phyloP scores from a whole-genome alignment of 2,113 vertebrate species.

The Kryptolebias marmoratus region DNA sequence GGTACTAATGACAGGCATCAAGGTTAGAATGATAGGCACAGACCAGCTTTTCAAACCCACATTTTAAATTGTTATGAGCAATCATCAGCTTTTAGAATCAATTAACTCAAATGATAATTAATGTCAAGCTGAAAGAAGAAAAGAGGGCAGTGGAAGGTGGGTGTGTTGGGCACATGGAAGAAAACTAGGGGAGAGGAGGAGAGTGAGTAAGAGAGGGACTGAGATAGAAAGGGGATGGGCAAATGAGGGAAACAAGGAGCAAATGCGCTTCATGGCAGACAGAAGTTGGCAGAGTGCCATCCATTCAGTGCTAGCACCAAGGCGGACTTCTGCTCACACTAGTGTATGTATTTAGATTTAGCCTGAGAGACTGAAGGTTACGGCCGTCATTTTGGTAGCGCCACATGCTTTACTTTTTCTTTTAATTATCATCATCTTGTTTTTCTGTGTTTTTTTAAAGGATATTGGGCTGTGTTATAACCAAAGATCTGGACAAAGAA shows the following conservation, averaged over 20 bases:
- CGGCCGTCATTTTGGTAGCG: slow-evolving; percentile 31
- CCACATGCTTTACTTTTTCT: slow-evolving; percentile 19
- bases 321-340: slow-evolving; percentile 85
- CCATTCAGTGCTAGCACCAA: slow-evolving; percentile 98
- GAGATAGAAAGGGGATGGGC: slow-evolving; percentile 86
- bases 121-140: slow-evolving; percentile 91
- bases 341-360: slow-evolving; percentile 87
- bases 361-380: slow-evolving; percentile 74
- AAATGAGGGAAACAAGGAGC: slow-evolving; percentile 91
- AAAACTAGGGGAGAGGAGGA: slow-evolving; percentile 70
- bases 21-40: slow-evolving; percentile 35
- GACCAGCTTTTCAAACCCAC: slow-evolving; percentile 62
- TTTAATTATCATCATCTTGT: not conserved
- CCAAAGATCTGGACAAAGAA: slow-evolving; percentile 32
- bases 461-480: slow-evolving; percentile 69
- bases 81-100: slow-evolving; percentile 95
- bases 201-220: slow-evolving; percentile 81
- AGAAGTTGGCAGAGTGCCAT: slow-evolving; percentile 99
- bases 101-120: slow-evolving; percentile 99
- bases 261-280: slow-evolving; percentile 97
- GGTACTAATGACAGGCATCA: slow-evolving; percentile 54
- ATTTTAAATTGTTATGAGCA: slow-evolving; percentile 85
- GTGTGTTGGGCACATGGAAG: slow-evolving; percentile 67
- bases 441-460: slow-evolving; percentile 52
- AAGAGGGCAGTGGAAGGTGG: slow-evolving; percentile 79